Evolutionary conservation across 2,797 vertebrate genomes (phyloP), one percentile per base, ranked within the genome.

Genomic region (Artibeus jamaicensis): DNA sequence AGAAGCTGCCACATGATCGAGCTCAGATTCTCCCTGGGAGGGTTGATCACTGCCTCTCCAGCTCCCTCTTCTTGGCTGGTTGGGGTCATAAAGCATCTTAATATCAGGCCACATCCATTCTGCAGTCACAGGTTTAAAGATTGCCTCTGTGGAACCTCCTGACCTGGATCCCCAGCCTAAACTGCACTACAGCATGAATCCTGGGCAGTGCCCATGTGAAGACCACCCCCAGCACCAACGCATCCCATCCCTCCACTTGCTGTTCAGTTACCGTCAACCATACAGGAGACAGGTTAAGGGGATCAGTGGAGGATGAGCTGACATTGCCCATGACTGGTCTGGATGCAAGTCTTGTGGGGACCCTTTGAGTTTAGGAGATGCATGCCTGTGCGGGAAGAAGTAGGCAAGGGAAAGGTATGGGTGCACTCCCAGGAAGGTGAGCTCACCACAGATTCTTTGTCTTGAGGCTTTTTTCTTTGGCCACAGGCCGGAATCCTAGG

Each of bases 101-200:
- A 37, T 34, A 8, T 42, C 10, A 42, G 65, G 37, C 89, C 71
- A 21, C 4, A n/a, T 24, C 24, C 39, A 5, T 21, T 16, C 37
- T 12, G 26, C 26, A 74, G 12, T 9, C 37, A 9, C 14, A 34
- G 44, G 6, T 48, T 46, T 19, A 48, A 18, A n/a, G 22, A 10
- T 0, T 26, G 48, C 57, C 29, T 68, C 81, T 81, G 65, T 3
- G 1, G 12, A 37, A 29, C 14, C 46, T 34, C 46, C 67, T 24
- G 29, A 37, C 2, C 2, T 3, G 10, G 50, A 6, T 2, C 26
- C 19, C n/a, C 68, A 67, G 59, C 21, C 76, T 26, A 21, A 0
- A 5, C 2, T 4, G 15, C 6, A 6, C 9, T 11, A 34, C 4
- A 5, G 53, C 37, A 16, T 16, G 46, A 2, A 3, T 32, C 34